Percentiles rank a stretch among this genome's conserved stretches.
These are phyloP conservation scores for Tetragonula clypearis DNA, from an alignment of 1,140 invertebrate genomes.

Conservation along the genomic window DNA sequence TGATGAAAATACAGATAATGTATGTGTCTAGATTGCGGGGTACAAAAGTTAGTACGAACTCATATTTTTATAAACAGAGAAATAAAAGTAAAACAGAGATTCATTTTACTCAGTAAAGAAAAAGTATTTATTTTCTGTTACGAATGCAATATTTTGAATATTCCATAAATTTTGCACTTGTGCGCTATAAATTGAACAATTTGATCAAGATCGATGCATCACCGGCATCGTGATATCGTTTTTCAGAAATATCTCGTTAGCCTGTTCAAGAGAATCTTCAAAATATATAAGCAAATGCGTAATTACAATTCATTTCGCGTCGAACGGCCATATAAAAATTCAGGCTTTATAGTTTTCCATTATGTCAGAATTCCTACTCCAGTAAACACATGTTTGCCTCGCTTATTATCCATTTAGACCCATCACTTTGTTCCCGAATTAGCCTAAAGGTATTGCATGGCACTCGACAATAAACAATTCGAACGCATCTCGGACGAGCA, in stretches of 20 bases:
- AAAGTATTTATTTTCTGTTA: too few relatives aligned
- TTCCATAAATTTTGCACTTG: too few relatives aligned
- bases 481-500: constrained; percentile 60
- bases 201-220: neutral
- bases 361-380: constrained; percentile 32
- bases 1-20: neutral
- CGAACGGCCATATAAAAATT: neutral
- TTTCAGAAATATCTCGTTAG: neutral
- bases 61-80: neutral
- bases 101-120: neutral
- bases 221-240: neutral
- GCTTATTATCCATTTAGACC: constrained; percentile 59
- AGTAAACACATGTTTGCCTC: constrained; percentile 44
- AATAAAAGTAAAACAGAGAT: neutral
- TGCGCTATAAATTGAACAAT: neutral
- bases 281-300: neutral
- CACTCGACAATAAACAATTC: constrained; percentile 41
- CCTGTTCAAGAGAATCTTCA: neutral
- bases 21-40: neutral
- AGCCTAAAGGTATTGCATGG: constrained; percentile 65
- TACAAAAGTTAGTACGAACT: neutral
- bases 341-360: constrained; percentile 31
- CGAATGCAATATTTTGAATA: too few relatives aligned
- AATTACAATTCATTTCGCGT: constrained; percentile 16
- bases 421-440: constrained; percentile 35